Conservation (phyloP, 2,797 vertebrate genomes). For the Toxotes lorentzi region DNA sequence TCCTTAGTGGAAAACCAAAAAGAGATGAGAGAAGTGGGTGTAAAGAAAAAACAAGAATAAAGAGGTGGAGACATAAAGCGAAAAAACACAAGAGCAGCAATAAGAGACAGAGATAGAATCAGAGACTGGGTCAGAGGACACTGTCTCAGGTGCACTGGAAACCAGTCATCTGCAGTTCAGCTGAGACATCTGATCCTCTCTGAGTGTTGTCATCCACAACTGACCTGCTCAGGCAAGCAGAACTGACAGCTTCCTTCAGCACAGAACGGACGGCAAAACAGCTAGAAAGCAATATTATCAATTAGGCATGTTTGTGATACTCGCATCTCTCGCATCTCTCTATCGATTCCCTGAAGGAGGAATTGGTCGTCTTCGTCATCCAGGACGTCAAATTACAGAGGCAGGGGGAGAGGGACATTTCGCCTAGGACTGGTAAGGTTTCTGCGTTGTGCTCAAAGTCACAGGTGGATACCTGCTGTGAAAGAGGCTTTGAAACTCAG, state of each 20-base stretch:
- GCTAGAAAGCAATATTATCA: not conserved
- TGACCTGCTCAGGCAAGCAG: not conserved
- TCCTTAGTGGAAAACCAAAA: not conserved
- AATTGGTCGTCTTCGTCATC: not conserved
- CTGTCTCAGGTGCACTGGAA: slow-evolving; percentile 5
- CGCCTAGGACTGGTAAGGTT: not conserved
- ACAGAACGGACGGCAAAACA: not conserved
- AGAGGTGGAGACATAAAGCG: slow-evolving; percentile 1
- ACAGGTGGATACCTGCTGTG: not conserved
- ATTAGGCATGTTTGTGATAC: not conserved
- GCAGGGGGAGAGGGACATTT: not conserved
- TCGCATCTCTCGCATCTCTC: not conserved
- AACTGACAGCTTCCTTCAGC: not conserved
- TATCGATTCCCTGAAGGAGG: not conserved
- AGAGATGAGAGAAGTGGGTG: not conserved
- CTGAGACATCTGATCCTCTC: slow-evolving; percentile 28
- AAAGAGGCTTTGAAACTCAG: not conserved
- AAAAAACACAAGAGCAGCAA: not conserved
- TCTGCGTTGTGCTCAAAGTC: not conserved
- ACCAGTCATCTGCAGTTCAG: slow-evolving; percentile 25
- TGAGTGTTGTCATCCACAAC: not conserved
- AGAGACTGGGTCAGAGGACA: slow-evolving; percentile 16
- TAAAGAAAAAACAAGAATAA: not conserved
- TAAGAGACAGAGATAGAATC: not conserved
- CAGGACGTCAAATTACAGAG: not conserved